These are phyloP conservation scores for Molossus molossus DNA, from an alignment of 2,797 vertebrate genomes.

Conservation along the genomic window DNA sequence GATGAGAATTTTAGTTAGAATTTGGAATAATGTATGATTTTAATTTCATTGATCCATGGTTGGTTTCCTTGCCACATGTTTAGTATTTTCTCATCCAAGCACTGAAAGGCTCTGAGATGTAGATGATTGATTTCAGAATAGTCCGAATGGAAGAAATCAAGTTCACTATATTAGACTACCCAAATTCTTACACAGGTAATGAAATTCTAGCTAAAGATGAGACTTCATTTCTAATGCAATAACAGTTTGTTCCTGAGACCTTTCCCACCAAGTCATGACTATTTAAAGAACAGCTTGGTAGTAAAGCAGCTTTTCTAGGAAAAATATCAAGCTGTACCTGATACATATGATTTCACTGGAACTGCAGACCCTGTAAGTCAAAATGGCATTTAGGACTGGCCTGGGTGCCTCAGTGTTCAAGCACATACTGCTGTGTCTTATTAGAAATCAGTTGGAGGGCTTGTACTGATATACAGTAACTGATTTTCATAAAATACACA, in stretches of 20 bases:
- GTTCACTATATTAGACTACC: slow-evolving; percentile 64
- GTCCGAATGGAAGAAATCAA: slow-evolving; percentile 71
- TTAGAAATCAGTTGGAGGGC: slow-evolving; percentile 60
- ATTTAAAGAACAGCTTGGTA: background rate
- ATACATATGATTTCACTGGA: background rate
- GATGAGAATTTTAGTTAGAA: slow-evolving; percentile 75
- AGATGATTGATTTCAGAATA: slow-evolving; percentile 75
- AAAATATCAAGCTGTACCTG: slow-evolving; percentile 21
- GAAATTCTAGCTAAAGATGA: slow-evolving; percentile 46
- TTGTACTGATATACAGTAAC: slow-evolving; percentile 23
- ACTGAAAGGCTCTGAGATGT: slow-evolving; percentile 60
- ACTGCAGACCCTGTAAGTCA: background rate
- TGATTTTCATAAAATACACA: slow-evolving; percentile 71
- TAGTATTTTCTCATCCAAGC: slow-evolving; percentile 79
- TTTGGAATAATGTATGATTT: slow-evolving; percentile 77
- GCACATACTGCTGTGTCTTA: background rate
- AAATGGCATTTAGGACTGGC: slow-evolving; percentile 48
- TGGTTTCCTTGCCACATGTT: slow-evolving; percentile 82
- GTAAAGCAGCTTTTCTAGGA: slow-evolving; percentile 53
- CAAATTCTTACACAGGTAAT: slow-evolving; percentile 20
- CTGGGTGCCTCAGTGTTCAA: background rate
- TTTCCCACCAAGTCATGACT: background rate
- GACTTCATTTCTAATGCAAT: slow-evolving; percentile 32
- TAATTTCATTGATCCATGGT: slow-evolving; percentile 78
- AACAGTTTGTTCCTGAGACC: slow-evolving; percentile 42